phyloP scores from a whole-genome alignment of 2,888 invertebrate species.

The Nomada lathburiana region DNA sequence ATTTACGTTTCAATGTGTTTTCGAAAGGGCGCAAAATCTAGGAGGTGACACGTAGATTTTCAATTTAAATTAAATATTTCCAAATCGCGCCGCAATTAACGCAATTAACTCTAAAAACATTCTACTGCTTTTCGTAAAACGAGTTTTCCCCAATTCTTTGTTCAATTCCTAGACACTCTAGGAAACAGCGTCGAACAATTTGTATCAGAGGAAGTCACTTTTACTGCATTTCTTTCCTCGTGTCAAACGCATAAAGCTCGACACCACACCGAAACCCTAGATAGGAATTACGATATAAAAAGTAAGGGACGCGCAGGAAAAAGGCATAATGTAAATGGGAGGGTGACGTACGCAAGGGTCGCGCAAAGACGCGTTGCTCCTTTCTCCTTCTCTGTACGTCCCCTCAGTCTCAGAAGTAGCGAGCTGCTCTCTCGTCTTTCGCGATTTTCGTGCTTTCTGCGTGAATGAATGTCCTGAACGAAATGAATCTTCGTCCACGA shows the following conservation, averaged over 20 bases:
- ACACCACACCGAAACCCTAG: conserved; percentile 47
- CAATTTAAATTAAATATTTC: not conserved
- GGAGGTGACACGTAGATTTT: not conserved
- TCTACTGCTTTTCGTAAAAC: not conserved
- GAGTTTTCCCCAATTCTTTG: not conserved
- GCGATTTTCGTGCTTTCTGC: conserved; percentile 51
- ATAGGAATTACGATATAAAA: conserved; percentile 61
- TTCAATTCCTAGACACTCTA: not conserved
- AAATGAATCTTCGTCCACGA: conserved; percentile 60
- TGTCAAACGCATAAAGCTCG: conserved; percentile 44
- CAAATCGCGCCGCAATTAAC: not conserved
- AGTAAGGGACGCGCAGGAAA: conserved; percentile 39
- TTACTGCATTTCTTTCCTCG: not conserved
- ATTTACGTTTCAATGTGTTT: too few species aligned
- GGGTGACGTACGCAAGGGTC: conserved; percentile 64
- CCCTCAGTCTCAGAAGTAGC: not conserved
- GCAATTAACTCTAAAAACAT: not conserved
- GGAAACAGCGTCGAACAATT: conserved; percentile 2
- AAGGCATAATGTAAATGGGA: conserved; percentile 71
- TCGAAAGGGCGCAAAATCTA: too few species aligned
- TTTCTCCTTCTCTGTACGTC: conserved; percentile 9
- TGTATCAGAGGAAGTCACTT: not conserved
- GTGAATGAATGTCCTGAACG: conserved; percentile 66
- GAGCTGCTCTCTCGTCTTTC: conserved; percentile 61
- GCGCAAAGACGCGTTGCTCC: conserved; percentile 56